A percentile compares a stretch with the other conserved stretches of the same genome.
Conservation (phyloP, 30 jellyfish, hydroid and myxozoan species). For the Nemopilema nomurai region DNA sequence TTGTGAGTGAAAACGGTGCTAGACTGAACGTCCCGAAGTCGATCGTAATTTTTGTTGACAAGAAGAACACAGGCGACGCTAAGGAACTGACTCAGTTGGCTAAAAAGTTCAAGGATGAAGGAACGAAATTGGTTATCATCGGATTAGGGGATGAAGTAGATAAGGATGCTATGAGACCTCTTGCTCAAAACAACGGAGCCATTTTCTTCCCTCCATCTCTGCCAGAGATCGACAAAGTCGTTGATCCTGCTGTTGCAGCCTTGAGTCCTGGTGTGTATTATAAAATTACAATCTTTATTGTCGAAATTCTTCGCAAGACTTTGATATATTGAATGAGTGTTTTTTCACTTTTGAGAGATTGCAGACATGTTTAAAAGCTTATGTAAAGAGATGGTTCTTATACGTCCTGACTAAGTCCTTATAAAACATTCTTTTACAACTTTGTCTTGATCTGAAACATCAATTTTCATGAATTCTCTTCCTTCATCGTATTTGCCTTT, state of each 20-base stretch:
- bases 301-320: no score
- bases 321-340: no score
- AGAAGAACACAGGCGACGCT: conserved; percentile 41
- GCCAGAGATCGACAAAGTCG: conserved; percentile 52
- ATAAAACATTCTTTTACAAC: no score
- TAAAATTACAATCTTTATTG: no score
- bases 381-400: no score
- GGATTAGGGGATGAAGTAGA: conserved; percentile 71
- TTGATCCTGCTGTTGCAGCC: conserved; percentile 65
- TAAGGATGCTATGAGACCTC: conserved; percentile 28
- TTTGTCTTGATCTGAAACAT: no score
- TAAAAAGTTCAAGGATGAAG: conserved; percentile 62
- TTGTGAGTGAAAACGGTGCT: conserved; percentile 79
- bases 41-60: conserved; percentile 80
- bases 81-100: conserved; percentile 64
- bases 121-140: conserved; percentile 70
- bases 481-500: neutral
- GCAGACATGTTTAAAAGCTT: no score
- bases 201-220: conserved; percentile 89
- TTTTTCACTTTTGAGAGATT: no score
- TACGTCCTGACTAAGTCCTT: no score
- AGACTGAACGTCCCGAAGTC: conserved; percentile 72
- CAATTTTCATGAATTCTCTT: no score
- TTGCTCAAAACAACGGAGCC: conserved; percentile 56
- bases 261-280: conserved; percentile 91